These are phyloP conservation scores for Acrocyrtus sp. DNA, from an alignment of 2,888 invertebrate genomes.

Conservation along the genomic window DNA sequence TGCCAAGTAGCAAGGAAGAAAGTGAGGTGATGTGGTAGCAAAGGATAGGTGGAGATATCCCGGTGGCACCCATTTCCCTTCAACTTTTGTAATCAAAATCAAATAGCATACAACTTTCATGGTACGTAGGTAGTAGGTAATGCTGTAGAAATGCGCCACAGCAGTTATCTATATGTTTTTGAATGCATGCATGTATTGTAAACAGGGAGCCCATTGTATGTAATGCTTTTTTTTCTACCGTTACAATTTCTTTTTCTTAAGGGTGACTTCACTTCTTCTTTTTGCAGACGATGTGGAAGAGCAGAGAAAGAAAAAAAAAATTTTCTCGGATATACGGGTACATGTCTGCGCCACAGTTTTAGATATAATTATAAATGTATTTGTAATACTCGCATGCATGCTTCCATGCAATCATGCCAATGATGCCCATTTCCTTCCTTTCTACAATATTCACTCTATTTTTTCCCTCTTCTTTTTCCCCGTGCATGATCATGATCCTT, in stretches of 20 bases:
- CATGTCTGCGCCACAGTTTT: no score
- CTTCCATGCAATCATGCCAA: background rate
- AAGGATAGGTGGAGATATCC: conserved; percentile 36
- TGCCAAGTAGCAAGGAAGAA: background rate
- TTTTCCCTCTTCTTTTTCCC: background rate
- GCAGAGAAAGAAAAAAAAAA: background rate
- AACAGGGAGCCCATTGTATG: no score
- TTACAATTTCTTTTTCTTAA: background rate
- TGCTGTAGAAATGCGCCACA: conserved; percentile 24
- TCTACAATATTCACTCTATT: background rate
- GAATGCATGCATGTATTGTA: conserved; percentile 6
- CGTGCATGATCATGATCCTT: background rate
- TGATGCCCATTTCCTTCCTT: background rate
- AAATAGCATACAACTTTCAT: conserved; percentile 38
- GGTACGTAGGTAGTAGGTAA: conserved; percentile 34
- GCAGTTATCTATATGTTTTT: conserved; percentile 35
- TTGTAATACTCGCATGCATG: background rate
- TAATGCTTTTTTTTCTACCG: no score
- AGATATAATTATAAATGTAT: background rate
- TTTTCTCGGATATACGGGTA: no score
- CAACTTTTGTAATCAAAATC: conserved; percentile 53
- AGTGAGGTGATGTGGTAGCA: background rate
- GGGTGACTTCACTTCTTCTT: background rate
- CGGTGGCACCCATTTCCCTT: conserved; percentile 46
- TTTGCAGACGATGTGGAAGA: background rate